Base-by-base conservation (phyloP, 2,797 vertebrate species). In the Acipenser oxyrinchus region DNA sequence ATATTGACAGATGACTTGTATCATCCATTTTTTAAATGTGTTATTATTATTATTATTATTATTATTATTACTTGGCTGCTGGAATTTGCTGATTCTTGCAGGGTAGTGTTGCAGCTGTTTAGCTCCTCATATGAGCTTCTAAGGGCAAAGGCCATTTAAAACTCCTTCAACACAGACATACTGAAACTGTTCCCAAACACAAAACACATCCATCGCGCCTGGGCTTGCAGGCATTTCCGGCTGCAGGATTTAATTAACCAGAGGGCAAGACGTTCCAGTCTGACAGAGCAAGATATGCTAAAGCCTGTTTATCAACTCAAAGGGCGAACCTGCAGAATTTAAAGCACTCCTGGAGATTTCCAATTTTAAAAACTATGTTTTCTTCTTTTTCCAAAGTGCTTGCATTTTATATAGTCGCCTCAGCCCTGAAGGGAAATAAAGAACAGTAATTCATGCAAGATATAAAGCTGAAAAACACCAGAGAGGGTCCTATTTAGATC, bases 261-360 rank as follows among this genome's bases (percentile, higher is more conserved):
- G 53, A 55, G 53, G 53, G 53, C 53, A 55, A 55, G 53, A 55
- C 7, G 53, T 55, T 55, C n/a, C 53, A 55, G 53, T n/a, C 53
- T 55, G 53, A 55, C 53, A 55, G 53, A 55, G 53, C 6, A 10
- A 55, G 53, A 55, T 8, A 55, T 55, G 53, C 6, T 6, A 55
- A 55, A 55, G 53, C 53, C 53, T 55, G 53, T 55, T 55, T 55
- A 55, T 55, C 53, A 10, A 55, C 7, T 55, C n/a, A 10, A 55
- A n/a, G 53, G 53, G 10, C 9, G n/a, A 55, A n/a, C 53, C 53
- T 55, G 7, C 53, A 55, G 53, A 55, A n/a, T n/a, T 55, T 10
- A 55, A 55, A 55, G 53, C n/a, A 55, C 53, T 55, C 9, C 53
- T 10, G 53, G 53, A 55, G 53, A 6, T 6, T 55, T 55, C n/a